These are phyloP conservation scores for Tanytarsus gracilentus DNA, from an alignment of 2,888 invertebrate genomes.

Conservation along the genomic window DNA sequence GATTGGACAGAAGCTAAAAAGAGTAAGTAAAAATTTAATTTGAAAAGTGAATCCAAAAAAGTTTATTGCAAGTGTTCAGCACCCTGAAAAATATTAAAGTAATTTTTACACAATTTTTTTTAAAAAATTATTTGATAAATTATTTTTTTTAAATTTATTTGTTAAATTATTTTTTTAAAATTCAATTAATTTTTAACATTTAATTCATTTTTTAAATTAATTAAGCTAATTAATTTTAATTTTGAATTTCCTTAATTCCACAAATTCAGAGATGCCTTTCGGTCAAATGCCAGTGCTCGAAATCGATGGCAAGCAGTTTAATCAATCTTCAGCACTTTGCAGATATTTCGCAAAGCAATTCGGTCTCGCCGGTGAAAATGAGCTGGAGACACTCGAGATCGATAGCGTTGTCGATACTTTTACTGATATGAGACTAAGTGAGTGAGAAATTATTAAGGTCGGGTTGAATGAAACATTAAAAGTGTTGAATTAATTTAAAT, in stretches of 20 bases:
- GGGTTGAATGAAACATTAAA: too few relatives aligned
- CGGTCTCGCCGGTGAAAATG: constrained; percentile 44
- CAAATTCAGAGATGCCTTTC: constrained; percentile 25
- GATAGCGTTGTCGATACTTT: constrained; percentile 47
- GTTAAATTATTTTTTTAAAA: background rate
- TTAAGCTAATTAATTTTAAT: too few relatives aligned
- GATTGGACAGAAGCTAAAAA: constrained; percentile 50
- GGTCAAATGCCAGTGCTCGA: constrained; percentile 35
- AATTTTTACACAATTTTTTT: too few relatives aligned
- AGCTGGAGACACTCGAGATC: constrained; percentile 47
- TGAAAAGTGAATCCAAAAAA: too few relatives aligned
- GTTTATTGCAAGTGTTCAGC: too few relatives aligned
- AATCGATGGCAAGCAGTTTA: constrained; percentile 44
- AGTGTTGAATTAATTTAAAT: too few relatives aligned
- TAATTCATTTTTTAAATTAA: too few relatives aligned
- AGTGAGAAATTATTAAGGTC: constrained; percentile 32
- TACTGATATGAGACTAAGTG: constrained; percentile 46
- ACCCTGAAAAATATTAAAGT: too few relatives aligned
- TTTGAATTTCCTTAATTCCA: too few relatives aligned
- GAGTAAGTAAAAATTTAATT: constrained; percentile 40
- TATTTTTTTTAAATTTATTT: background rate
- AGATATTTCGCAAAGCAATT: constrained; percentile 47
- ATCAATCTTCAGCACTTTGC: constrained; percentile 46
- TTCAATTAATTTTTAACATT: background rate
- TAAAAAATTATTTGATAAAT: background rate